phyloP scores from a whole-genome alignment of 1,140 invertebrate species.

The Cataglyphis hispanica region DNA sequence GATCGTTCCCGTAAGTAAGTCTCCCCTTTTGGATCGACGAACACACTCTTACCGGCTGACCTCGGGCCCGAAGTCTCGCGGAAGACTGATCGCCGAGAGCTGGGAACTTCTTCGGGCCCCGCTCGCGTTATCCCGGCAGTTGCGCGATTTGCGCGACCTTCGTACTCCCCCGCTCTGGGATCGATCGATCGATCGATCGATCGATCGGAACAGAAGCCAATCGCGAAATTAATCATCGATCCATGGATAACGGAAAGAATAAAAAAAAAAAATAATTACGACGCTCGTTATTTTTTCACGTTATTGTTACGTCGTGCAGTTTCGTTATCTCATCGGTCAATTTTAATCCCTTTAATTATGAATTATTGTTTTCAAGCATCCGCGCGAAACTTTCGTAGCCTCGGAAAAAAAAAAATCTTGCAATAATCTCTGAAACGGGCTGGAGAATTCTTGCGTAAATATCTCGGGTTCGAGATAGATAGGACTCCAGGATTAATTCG shows the following conservation, averaged over 20 bases:
- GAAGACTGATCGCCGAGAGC: conserved; percentile 40
- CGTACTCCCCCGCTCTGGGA: conserved; percentile 35
- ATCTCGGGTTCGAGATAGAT: neutral
- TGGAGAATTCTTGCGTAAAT: neutral
- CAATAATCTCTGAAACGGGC: neutral
- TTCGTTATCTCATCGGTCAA: neutral
- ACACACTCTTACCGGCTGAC: conserved; percentile 6
- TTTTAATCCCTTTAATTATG: conserved; percentile 6
- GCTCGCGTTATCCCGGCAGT: conserved; percentile 13
- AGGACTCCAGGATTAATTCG: neutral
- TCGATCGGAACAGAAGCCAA: conserved; percentile 38
- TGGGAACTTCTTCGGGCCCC: conserved; percentile 30
- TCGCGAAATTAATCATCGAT: conserved; percentile 39
- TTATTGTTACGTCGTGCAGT: neutral
- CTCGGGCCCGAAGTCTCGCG: conserved; percentile 43
- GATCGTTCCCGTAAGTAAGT: neutral
- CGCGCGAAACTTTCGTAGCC: too few relatives aligned
- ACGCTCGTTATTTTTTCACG: conserved; percentile 2
- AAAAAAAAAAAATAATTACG: conserved; percentile 30
- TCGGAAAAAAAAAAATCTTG: neutral
- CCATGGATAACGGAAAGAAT: neutral
- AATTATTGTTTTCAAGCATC: neutral
- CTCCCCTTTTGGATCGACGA: neutral
- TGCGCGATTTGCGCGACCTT: conserved; percentile 58
- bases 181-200: conserved; percentile 34